Evolutionary conservation across 2,888 invertebrate genomes (phyloP).

Genomic region (Octodonta nipae): DNA sequence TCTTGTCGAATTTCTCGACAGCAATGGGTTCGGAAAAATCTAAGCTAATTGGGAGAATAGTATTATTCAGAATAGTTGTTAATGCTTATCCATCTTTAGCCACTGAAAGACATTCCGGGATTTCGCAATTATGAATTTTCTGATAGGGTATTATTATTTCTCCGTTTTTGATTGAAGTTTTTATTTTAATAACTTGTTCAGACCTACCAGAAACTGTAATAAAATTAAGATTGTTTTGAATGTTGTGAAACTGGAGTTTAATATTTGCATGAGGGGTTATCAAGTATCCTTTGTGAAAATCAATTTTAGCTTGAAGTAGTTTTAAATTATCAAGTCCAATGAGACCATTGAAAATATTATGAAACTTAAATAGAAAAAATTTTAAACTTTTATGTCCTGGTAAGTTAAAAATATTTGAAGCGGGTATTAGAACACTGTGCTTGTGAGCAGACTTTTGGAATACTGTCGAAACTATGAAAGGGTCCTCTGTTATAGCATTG

Average conservation of each 20-base stretch:
- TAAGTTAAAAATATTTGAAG: conserved; percentile 3
- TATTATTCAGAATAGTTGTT: conserved; percentile 9
- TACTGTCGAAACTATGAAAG: conserved; percentile 4
- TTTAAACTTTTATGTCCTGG: conserved; percentile 4
- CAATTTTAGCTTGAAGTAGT: too few species aligned
- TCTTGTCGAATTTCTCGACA: not conserved
- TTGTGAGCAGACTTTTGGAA: conserved; percentile 2
- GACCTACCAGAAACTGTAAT: conserved; percentile 6
- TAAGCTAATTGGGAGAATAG: conserved; percentile 3
- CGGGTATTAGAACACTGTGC: not conserved
- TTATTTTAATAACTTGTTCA: conserved; percentile 11
- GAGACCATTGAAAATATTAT: not conserved
- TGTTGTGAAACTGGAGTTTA: too few species aligned
- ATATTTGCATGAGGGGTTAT: too few species aligned
- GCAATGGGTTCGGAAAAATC: conserved; percentile 4
- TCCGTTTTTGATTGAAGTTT: conserved; percentile 7
- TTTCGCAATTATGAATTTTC: conserved; percentile 10
- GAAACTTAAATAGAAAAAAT: conserved; percentile 10
- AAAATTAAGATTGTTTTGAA: conserved; percentile 6
- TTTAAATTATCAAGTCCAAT: not conserved
- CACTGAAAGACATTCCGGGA: conserved; percentile 7
- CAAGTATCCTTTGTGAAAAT: too few species aligned
- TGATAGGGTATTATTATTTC: conserved; percentile 12
- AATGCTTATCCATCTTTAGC: conserved; percentile 6
- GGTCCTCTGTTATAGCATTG: conserved; percentile 7